Conservation (phyloP, 1,140 invertebrate species). For the Amyelois transitella region DNA sequence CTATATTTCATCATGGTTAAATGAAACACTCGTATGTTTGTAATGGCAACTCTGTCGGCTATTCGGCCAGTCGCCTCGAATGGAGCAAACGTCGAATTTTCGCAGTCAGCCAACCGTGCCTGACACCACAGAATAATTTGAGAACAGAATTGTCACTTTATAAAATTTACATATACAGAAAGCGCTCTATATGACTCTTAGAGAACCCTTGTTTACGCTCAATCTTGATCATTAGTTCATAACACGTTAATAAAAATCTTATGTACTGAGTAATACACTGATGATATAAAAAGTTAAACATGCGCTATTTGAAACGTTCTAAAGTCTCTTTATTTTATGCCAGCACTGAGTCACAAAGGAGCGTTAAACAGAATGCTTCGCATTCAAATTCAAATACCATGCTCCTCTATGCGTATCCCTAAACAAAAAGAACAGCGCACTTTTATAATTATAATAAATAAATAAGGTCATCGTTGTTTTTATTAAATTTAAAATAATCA, state of each 20-base stretch:
- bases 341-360: conserved; percentile 40
- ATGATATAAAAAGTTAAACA: too few relatives aligned
- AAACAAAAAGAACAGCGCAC: conserved; percentile 8
- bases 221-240: too few relatives aligned
- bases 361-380: conserved; percentile 37
- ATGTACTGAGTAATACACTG: too few relatives aligned
- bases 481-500: not conserved
- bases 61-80: conserved; percentile 11
- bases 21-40: not conserved
- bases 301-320: not conserved
- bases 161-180: not conserved
- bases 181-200: too few relatives aligned
- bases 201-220: too few relatives aligned
- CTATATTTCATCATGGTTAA: not conserved
- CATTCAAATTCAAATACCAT: conserved; percentile 27
- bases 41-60: not conserved
- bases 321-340: not conserved
- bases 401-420: conserved; percentile 9
- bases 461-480: not conserved
- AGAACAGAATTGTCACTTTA: not conserved
- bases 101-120: conserved; percentile 51
- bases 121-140: not conserved
- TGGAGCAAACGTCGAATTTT: conserved; percentile 45
- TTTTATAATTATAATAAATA: conserved; percentile 2
- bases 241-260: too few relatives aligned